Evolutionary conservation across 1,140 invertebrate genomes (phyloP).

Genomic region (Camponotus pennsylvanicus): DNA sequence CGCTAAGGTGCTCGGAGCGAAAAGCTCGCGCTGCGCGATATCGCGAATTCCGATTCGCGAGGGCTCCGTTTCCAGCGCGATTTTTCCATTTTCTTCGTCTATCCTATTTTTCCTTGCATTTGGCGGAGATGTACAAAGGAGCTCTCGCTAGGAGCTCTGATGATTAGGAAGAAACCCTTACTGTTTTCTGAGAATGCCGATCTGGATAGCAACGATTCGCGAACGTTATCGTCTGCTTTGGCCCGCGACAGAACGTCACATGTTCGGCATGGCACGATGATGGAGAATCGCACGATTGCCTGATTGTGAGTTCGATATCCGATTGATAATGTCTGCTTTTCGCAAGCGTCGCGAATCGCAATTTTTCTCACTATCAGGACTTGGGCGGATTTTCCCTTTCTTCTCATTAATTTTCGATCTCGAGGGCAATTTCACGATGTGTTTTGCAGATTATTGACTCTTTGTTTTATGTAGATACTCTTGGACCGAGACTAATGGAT

Average conservation of each 20-base stretch:
- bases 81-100: conserved; percentile 49
- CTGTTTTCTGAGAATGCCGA: conserved; percentile 18
- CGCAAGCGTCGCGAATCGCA: background rate
- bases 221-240: background rate
- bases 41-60: conserved; percentile 37
- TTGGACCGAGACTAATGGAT: conserved; percentile 70
- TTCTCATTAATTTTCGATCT: conserved; percentile 55
- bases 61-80: conserved; percentile 48
- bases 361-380: background rate
- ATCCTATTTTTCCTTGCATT: conserved; percentile 37
- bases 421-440: conserved; percentile 54
- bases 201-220: conserved; percentile 4
- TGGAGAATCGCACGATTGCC: background rate
- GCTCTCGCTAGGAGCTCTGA: background rate
- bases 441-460: conserved; percentile 58
- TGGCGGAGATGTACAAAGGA: background rate
- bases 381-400: conserved; percentile 56
- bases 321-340: conserved; percentile 26
- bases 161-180: conserved; percentile 4
- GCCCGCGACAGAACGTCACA: background rate
- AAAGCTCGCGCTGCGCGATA: conserved; percentile 50
- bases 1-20: conserved; percentile 78
- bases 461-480: conserved; percentile 40
- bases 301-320: background rate
- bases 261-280: background rate